Evolutionary conservation across 2,888 invertebrate species (phyloP).

Genomic region (Lasioglossum vierecki): DNA sequence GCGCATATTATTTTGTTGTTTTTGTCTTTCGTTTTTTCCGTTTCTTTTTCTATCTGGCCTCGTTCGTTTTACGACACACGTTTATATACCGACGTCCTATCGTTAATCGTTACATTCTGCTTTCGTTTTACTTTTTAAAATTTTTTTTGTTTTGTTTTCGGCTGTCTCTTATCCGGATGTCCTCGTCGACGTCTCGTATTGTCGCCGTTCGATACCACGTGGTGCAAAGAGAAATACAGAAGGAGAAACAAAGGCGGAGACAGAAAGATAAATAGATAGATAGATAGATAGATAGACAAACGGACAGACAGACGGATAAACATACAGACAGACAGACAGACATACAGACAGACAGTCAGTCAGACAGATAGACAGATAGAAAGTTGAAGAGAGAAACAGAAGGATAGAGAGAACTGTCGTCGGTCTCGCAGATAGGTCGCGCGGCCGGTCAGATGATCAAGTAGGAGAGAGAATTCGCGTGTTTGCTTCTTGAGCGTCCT

Average conservation of each 20-base stretch:
- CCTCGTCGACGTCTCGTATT: constrained; percentile 59
- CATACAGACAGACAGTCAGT: constrained; percentile 18
- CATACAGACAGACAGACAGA: constrained; percentile 13
- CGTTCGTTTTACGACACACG: not conserved
- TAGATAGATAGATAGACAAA: constrained; percentile 52
- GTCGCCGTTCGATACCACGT: constrained; percentile 53
- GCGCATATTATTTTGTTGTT: constrained; percentile 43
- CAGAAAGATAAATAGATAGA: not conserved
- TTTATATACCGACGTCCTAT: not conserved
- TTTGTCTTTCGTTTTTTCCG: constrained; percentile 13
- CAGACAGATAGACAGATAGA: not conserved
- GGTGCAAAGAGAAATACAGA: constrained; percentile 66
- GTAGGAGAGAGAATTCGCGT: constrained; percentile 10
- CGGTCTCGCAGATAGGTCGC: not conserved
- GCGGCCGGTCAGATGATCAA: not conserved
- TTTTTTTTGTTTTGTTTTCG: not conserved
- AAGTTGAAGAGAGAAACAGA: constrained; percentile 48
- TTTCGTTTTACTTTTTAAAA: not conserved
- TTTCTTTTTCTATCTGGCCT: not conserved
- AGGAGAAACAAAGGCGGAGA: constrained; percentile 21
- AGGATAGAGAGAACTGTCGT: not conserved
- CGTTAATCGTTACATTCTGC: not conserved
- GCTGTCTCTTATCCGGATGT: constrained; percentile 21
- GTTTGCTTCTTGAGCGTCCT: constrained; percentile 8
- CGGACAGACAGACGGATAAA: constrained; percentile 15